Conservation (phyloP, 2,113 vertebrate species). For the Corvus cornix region DNA sequence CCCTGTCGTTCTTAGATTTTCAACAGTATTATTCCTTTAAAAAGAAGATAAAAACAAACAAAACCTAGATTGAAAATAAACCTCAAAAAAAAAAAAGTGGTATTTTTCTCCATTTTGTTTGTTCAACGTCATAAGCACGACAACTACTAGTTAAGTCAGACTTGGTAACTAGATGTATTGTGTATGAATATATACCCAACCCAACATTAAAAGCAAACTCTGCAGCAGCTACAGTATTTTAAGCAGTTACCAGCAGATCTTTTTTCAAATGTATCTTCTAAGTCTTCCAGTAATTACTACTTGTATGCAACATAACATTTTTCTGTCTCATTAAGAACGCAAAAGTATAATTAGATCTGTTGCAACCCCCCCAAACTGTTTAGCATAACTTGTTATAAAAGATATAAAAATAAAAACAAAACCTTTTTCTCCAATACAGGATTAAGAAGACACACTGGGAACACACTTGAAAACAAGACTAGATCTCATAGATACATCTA, state of each 20-base stretch:
- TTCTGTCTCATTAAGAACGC: slow-evolving; percentile 47
- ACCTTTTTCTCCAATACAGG: neutral
- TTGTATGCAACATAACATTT: slow-evolving; percentile 41
- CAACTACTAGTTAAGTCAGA: neutral
- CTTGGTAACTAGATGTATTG: neutral
- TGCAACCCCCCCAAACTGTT: neutral
- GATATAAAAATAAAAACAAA: neutral
- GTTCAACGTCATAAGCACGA: neutral
- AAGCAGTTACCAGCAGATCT: neutral
- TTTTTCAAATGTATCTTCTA: slow-evolving; percentile 24
- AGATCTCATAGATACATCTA: neutral
- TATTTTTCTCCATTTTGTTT: neutral
- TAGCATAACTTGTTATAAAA: neutral
- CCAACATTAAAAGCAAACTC: slow-evolving; percentile 44
- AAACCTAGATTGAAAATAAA: neutral
- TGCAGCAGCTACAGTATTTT: slow-evolving; percentile 13
- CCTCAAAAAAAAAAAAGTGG: accelerated
- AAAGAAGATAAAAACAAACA: neutral
- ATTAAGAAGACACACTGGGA: neutral
- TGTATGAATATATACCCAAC: neutral
- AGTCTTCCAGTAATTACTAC: slow-evolving; percentile 55
- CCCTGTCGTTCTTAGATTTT: neutral
- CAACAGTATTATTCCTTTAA: neutral
- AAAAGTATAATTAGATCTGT: slow-evolving; percentile 31
- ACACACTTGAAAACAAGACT: neutral